These are phyloP conservation scores for Dolichopus griseipennis DNA, from an alignment of 2,888 invertebrate species.

Conservation along the genomic window DNA sequence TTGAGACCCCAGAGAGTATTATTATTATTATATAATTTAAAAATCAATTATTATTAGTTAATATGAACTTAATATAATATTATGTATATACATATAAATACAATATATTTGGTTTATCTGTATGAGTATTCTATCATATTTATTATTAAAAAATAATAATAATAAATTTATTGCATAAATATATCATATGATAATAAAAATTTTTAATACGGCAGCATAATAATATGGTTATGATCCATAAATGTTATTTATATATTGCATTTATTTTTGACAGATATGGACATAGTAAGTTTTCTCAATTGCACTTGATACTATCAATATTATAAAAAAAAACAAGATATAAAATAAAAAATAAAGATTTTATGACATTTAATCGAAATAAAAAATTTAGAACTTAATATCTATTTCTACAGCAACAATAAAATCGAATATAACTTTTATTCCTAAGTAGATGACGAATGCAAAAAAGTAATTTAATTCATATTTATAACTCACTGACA, in stretches of 20 bases:
- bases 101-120: background rate
- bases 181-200: background rate
- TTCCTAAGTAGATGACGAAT: too few species aligned
- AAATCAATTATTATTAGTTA: background rate
- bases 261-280: background rate
- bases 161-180: constrained; percentile 3
- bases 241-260: background rate
- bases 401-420: too few species aligned
- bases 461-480: too few species aligned
- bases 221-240: constrained; percentile 6
- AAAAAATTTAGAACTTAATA: background rate
- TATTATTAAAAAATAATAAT: background rate
- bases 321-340: background rate
- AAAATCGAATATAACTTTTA: too few species aligned
- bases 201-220: background rate
- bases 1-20: constrained; percentile 4
- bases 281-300: background rate
- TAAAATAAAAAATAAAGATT: background rate
- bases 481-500: too few species aligned
- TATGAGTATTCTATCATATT: background rate
- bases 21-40: background rate
- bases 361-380: background rate
- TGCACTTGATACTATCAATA: background rate
- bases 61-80: too few species aligned
- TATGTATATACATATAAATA: background rate